A percentile compares a stretch with the other conserved stretches of the same genome.
These are phyloP conservation scores for Eumerus sabulonum DNA, from an alignment of 2,888 invertebrate species.

Conservation along the genomic window DNA sequence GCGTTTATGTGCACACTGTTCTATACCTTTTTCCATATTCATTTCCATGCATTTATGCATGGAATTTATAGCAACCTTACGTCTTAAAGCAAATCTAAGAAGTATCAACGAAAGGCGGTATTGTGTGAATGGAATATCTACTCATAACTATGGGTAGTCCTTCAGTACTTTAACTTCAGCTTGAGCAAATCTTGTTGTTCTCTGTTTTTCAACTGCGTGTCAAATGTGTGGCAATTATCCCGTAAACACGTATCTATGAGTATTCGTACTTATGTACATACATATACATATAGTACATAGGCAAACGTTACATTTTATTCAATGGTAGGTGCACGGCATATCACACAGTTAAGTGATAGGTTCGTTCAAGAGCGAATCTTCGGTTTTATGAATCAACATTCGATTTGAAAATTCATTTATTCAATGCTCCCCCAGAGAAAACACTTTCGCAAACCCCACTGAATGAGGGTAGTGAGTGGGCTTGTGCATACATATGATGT, in stretches of 20 bases:
- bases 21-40: not conserved
- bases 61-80: conserved; percentile 56
- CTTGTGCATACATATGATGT: conserved; percentile 24
- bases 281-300: not conserved
- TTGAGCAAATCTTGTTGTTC: too few relatives aligned
- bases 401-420: conserved; percentile 66
- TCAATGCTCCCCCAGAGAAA: conserved; percentile 32
- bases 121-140: conserved; percentile 6
- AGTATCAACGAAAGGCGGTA: not conserved
- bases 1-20: not conserved
- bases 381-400: conserved; percentile 64
- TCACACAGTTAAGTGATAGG: conserved; percentile 35
- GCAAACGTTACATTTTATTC: not conserved
- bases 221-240: conserved; percentile 60
- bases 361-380: conserved; percentile 40
- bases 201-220: conserved; percentile 48
- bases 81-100: conserved; percentile 38
- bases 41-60: not conserved
- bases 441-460: not conserved
- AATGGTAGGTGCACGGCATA: conserved; percentile 2
- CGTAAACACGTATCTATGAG: conserved; percentile 9
- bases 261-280: conserved; percentile 2
- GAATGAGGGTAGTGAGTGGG: conserved; percentile 50
- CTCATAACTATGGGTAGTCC: not conserved
- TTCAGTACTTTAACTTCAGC: not conserved